Evolutionary conservation across 1,140 invertebrate genomes (phyloP), one percentile per base, ranked within the genome.

Genomic region (Acromyrmex echinatior): DNA sequence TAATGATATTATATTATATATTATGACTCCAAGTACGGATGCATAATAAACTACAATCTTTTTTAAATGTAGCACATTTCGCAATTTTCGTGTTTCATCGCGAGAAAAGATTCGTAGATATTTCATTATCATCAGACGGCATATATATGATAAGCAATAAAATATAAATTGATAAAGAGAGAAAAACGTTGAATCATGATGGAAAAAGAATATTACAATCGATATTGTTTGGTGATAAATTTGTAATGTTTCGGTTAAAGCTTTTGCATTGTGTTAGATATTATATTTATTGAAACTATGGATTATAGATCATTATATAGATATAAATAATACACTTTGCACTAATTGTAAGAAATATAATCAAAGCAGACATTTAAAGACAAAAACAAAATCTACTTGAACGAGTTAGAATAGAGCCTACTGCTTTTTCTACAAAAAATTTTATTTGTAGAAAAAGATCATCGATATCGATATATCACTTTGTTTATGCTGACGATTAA

Each of bases 71-170:
- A 35, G 31, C 31, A 35, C 5, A 35, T 35, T 35, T 35, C 31
- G 31, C 5, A 2, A 35, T 35, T 35, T 71, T 71, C 35, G 53
- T 25, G 53, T 71, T 82, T 82, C 68, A 53, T 71, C 39, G n/a
- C 56, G 35, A 4, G 9, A 10, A 49, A 49, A 73, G 51, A 49
- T 25, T 39, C 6, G 56, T 58, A 70, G 56, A 51, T 82, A 18
- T 45, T 82, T 60, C 28, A 25, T 21, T 62, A 82, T 73, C 68
- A 31, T 73, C 39, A 71, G 68, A 82, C 49, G 35, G 12, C 66
- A 49, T 71, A 82, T 35, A 82, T 77, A 71, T 45, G 65, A 88
- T 78, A 78, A 78, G 39, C 39, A 25, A 78, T 78, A 49, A 78
- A 78, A 62, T 63, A 21, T 63, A 65, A 66, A 21, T 73, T 25